phyloP scores from a whole-genome alignment of 2,113 vertebrate species.

The Gavialis gangeticus region DNA sequence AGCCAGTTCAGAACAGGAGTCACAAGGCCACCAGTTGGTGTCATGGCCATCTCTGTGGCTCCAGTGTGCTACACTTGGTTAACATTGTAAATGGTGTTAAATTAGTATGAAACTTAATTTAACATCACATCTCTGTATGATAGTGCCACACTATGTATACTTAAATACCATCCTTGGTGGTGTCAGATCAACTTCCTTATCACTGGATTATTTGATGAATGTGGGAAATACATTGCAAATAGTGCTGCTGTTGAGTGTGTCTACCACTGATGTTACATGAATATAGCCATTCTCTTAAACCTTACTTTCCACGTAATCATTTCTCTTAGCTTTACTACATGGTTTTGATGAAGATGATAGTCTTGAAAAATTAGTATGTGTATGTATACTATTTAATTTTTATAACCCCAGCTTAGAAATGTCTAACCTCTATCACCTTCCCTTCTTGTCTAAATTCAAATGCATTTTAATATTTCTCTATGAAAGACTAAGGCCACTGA shows the following conservation, averaged over 20 bases:
- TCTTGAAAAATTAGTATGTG: not conserved
- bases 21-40: too few species aligned
- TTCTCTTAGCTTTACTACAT: not conserved
- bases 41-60: too few species aligned
- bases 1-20: too few species aligned
- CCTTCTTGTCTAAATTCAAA: not conserved
- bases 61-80: too few species aligned
- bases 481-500: not conserved
- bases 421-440: not conserved
- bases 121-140: not conserved
- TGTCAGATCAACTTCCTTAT: not conserved
- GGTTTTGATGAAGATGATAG: not conserved
- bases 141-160: not conserved
- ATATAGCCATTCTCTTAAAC: not conserved
- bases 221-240: not conserved
- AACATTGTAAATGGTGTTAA: not conserved
- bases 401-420: not conserved
- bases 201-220: not conserved
- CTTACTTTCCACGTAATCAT: not conserved
- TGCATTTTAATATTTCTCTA: not conserved
- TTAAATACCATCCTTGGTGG: not conserved
- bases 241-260: not conserved
- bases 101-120: not conserved
- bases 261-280: not conserved
- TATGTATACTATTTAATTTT: not conserved